These are phyloP conservation scores for Crossocerus cetratus DNA, from an alignment of 2,888 invertebrate species.

Conservation along the genomic window DNA sequence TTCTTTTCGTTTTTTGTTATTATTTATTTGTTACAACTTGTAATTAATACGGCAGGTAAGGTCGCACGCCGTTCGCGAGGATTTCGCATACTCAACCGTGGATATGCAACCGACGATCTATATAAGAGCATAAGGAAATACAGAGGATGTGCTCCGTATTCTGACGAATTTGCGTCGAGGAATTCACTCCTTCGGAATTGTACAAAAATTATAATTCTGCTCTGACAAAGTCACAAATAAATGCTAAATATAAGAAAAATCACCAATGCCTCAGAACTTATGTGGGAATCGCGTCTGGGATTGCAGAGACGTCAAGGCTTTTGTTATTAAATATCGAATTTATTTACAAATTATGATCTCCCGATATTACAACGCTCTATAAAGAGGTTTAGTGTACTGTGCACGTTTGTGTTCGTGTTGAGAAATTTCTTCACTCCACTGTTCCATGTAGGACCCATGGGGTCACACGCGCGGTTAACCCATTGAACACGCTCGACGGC, in stretches of 20 bases:
- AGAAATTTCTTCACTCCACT: conserved; percentile 39
- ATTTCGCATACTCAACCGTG: no score
- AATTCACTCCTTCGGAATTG: conserved; percentile 46
- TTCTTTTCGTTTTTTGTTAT: conserved; percentile 69
- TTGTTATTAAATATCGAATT: conserved; percentile 72
- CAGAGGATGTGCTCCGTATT: conserved; percentile 16
- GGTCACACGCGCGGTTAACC: conserved; percentile 11
- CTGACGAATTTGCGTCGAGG: conserved; percentile 36
- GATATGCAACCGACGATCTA: conserved; percentile 19
- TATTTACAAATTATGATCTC: conserved; percentile 72
- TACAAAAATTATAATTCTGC: conserved; percentile 56
- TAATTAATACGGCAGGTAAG: conserved; percentile 59
- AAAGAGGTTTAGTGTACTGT: conserved; percentile 52
- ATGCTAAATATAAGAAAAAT: conserved; percentile 38
- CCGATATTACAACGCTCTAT: conserved; percentile 57
- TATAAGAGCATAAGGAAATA: conserved; percentile 27
- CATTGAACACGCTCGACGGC: conserved; percentile 49
- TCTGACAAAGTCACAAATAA: conserved; percentile 55
- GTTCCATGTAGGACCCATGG: conserved; percentile 14
- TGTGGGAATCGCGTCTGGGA: neutral
- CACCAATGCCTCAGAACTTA: neutral
- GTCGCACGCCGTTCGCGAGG: conserved; percentile 12
- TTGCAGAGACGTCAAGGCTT: conserved; percentile 7
- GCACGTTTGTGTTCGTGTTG: conserved; percentile 35
- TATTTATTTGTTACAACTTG: conserved; percentile 72